Conservation (phyloP, 2,797 vertebrate genomes). For the Harpia harpyja region DNA sequence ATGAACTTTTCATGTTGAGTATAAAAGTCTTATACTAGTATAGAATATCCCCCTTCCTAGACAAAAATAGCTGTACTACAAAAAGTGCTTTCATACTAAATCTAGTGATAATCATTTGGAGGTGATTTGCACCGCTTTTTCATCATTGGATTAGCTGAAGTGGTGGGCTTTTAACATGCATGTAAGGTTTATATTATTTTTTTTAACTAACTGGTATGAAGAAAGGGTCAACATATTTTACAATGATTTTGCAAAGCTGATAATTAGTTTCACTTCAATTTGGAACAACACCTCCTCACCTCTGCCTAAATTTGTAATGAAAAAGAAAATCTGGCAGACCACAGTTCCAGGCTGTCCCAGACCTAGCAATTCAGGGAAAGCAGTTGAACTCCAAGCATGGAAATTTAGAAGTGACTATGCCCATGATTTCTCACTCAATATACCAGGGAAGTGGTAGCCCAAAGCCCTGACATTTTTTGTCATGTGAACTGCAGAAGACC, state of each 20-base stretch:
- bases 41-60: background rate
- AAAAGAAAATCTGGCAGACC: background rate
- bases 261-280: background rate
- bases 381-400: background rate
- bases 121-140: background rate
- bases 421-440: background rate
- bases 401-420: background rate
- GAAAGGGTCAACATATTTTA: background rate
- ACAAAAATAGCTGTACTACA: background rate
- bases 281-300: background rate
- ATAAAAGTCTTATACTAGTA: background rate
- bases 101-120: background rate
- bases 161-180: background rate
- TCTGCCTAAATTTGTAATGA: background rate
- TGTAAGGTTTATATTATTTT: background rate
- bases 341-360: background rate
- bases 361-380: background rate
- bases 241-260: background rate
- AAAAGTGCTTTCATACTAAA: background rate
- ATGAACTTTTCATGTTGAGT: background rate
- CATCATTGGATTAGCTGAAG: background rate
- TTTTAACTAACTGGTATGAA: background rate
- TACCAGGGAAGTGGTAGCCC: background rate
- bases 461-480: background rate
- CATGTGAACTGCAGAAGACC: background rate